Conservation (phyloP, 2,113 vertebrate genomes). For the Cynopterus brachyotis region DNA sequence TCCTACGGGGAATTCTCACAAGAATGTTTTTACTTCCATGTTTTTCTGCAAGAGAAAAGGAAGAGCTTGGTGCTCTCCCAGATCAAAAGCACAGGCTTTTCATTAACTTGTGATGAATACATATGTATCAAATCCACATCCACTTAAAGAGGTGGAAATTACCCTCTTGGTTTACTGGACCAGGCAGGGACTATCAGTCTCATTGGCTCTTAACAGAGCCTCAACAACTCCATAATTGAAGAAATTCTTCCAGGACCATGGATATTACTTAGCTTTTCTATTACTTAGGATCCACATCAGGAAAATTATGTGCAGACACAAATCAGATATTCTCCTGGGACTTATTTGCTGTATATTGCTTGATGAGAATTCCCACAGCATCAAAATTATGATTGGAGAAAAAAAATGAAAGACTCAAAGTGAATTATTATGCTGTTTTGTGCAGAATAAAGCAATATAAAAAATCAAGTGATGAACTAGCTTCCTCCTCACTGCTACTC, state of each 20-base stretch:
- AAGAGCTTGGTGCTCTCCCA: slow-evolving; percentile 27
- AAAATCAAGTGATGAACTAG: slow-evolving; percentile 36
- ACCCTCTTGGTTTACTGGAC: slow-evolving; percentile 53
- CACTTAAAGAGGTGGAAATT: slow-evolving; percentile 60
- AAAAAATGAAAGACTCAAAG: not conserved
- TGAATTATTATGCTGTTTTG: slow-evolving; percentile 27
- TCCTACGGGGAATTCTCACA: slow-evolving; percentile 47
- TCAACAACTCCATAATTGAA: slow-evolving; percentile 58
- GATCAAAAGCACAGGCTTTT: slow-evolving; percentile 55
- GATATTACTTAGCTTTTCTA: slow-evolving; percentile 56
- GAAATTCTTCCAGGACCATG: slow-evolving; percentile 11
- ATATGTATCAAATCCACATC: slow-evolving; percentile 48
- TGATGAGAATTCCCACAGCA: slow-evolving; percentile 42
- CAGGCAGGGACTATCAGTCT: slow-evolving; percentile 25
- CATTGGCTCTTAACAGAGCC: slow-evolving; percentile 37
- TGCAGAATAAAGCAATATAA: slow-evolving; percentile 55
- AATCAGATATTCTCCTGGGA: slow-evolving; percentile 42
- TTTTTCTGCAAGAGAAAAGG: slow-evolving; percentile 49
- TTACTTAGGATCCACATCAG: slow-evolving; percentile 22
- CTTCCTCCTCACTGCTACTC: slow-evolving; percentile 28
- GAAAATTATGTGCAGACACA: slow-evolving; percentile 56
- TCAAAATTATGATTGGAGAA: slow-evolving; percentile 42
- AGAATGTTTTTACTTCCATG: slow-evolving; percentile 61
- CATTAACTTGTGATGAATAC: slow-evolving; percentile 53
- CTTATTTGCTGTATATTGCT: slow-evolving; percentile 32